phyloP scores from a whole-genome alignment of 2,888 invertebrate genomes.

The Leptura quadrifasciata region DNA sequence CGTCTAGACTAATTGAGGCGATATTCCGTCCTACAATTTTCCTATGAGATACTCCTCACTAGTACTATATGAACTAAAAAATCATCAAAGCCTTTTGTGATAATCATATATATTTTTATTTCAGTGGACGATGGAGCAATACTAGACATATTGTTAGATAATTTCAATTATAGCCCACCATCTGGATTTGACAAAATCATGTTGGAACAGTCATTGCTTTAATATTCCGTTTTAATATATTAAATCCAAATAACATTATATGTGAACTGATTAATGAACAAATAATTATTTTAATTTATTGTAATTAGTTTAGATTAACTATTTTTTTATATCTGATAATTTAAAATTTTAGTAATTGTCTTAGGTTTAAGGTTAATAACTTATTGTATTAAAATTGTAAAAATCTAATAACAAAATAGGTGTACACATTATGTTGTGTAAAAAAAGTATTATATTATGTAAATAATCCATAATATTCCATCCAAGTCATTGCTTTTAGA shows the following conservation, averaged over 20 bases:
- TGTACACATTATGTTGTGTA: neutral
- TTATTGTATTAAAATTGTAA: neutral
- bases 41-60: too few relatives aligned
- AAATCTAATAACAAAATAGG: neutral
- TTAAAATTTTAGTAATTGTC: neutral
- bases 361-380: neutral
- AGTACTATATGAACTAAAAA: too few relatives aligned
- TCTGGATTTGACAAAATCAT: constrained; percentile 96
- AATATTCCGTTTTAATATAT: constrained; percentile 71
- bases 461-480: constrained; percentile 44
- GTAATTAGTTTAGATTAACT: constrained; percentile 39
- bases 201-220: constrained; percentile 96
- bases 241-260: constrained; percentile 48
- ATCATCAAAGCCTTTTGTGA: too few relatives aligned
- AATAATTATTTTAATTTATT: constrained; percentile 46
- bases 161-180: constrained; percentile 89
- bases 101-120: constrained; percentile 63
- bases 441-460: constrained; percentile 25
- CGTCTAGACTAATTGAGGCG: too few relatives aligned
- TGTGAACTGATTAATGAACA: constrained; percentile 46
- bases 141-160: constrained; percentile 94
- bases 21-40: too few relatives aligned
- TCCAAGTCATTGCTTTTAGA: constrained; percentile 29
- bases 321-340: constrained; percentile 8
- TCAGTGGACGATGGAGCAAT: constrained; percentile 98